Base-by-base conservation (phyloP, 2,888 invertebrate species). In the Enchytraeus crypticus region DNA sequence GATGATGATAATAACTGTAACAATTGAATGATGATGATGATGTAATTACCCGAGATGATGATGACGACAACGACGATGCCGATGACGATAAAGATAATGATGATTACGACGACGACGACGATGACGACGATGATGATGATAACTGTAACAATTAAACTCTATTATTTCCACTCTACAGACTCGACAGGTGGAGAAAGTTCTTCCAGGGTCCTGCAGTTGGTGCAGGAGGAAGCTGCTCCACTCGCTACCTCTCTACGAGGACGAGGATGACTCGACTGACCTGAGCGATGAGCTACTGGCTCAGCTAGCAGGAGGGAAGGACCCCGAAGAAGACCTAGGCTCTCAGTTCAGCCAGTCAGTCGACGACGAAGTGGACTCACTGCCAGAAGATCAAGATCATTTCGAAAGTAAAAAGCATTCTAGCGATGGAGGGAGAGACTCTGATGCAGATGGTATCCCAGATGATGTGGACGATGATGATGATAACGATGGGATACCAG, bases 401-500 rank as follows among this genome's bases (percentile, higher is more conserved):
- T 2, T 21, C 45, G 27, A 30, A 5, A 29, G 5, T 26, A 11
- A 11, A 1, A 46, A 2, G 29, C 21, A n/a, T 14, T 27, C 11
- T 21, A 32, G 29, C 30, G 30, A 46, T 47, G 51, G 34, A 14
- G 59, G 49, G 47, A 51, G 51, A 11, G 64, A 64, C 33, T 51
- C 56, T 32, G 67, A 69, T 62, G 65, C 62, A 51, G 71, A 73
- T 64, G 72, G 71, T 21, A 71, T 71, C 49, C 72, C 71, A 45
- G 72, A 73, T 65, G 21, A 26, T 3, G 21, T 67, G 5, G 64
- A 69, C 32, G 54, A 62, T 26, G 71, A 72, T 53, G 69, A 58
- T 45, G 57, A 59, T 29, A 38, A 54, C 2, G 51, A 60, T 57
- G 56, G 38, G 2, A 56, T 62, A 34, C 57, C 53, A 2, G 57